Conservation (phyloP, 92 coral and sea anemone genomes). For the Palythoa grandis region DNA sequence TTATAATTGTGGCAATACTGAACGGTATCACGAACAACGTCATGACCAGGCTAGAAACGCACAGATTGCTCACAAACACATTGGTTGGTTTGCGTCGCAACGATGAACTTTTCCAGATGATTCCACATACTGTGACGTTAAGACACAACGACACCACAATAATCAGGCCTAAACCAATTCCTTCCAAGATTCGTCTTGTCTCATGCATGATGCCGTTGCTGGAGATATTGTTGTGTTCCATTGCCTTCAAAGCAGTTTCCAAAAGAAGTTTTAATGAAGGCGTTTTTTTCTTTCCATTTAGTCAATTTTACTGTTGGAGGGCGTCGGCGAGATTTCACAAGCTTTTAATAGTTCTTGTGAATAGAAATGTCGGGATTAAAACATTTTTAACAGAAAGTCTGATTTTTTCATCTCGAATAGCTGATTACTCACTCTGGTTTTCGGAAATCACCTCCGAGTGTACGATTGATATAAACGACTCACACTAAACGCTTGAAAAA, state of each 20-base stretch:
- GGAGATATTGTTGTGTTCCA: neutral
- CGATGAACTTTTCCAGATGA: conserved; percentile 62
- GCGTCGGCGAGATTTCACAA: too few species aligned
- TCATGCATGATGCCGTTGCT: neutral
- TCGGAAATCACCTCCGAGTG: neutral
- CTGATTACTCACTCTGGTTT: too few species aligned
- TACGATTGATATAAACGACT: too few species aligned
- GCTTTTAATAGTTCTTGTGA: too few species aligned
- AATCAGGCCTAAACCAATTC: conserved; percentile 57
- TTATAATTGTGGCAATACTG: conserved; percentile 69
- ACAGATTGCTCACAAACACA: conserved; percentile 74
- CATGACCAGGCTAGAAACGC: conserved; percentile 68
- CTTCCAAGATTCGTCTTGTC: conserved; percentile 50
- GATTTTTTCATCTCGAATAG: too few species aligned
- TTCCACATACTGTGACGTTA: conserved; percentile 64
- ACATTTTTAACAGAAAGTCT: too few species aligned
- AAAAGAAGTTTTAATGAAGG: neutral
- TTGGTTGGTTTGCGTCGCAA: conserved; percentile 71
- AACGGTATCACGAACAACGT: conserved; percentile 81
- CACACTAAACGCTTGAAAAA: neutral
- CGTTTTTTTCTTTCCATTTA: neutral
- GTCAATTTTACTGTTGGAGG: neutral
- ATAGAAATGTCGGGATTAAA: too few species aligned
- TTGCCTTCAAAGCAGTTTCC: neutral
- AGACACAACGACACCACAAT: conserved; percentile 62